Evolutionary conservation across 2,888 invertebrate genomes (phyloP).

Genomic region (Mechanitis mazaeus): DNA sequence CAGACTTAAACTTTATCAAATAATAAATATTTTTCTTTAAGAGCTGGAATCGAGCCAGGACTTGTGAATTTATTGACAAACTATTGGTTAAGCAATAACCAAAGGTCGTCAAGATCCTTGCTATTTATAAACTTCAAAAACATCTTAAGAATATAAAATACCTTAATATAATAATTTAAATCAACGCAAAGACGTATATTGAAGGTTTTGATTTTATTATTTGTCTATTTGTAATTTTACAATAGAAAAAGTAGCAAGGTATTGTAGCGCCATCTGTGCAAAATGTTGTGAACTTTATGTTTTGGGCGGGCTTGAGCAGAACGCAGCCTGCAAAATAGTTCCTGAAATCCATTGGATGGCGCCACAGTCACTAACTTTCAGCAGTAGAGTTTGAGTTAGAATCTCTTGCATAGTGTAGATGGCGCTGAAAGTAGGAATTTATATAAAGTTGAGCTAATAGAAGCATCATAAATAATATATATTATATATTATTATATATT

Average conservation of each 20-base stretch:
- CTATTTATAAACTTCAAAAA: too few relatives aligned
- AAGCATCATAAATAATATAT: too few relatives aligned
- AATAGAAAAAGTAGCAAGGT: background rate
- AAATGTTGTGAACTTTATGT: conserved; percentile 16
- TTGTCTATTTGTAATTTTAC: background rate
- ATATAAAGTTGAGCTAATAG: background rate
- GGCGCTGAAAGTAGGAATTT: conserved; percentile 25
- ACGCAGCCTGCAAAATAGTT: conserved; percentile 18
- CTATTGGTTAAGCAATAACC: too few relatives aligned
- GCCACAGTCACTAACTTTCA: conserved; percentile 22
- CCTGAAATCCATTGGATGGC: conserved; percentile 29
- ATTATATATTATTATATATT: too few relatives aligned
- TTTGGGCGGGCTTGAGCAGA: conserved; percentile 13
- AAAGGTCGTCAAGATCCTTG: too few relatives aligned
- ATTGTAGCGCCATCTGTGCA: conserved; percentile 29
- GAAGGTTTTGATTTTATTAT: background rate
- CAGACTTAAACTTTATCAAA: too few relatives aligned
- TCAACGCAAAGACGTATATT: too few relatives aligned
- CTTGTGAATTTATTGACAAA: too few relatives aligned
- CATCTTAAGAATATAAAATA: too few relatives aligned
- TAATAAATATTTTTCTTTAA: too few relatives aligned
- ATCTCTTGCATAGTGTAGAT: conserved; percentile 25
- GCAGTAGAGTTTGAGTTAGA: conserved; percentile 8
- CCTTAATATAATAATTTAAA: too few relatives aligned
- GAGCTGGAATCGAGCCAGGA: too few relatives aligned